Evolutionary conservation across 2,113 vertebrate species (phyloP).

Genomic region (Prolemur simus): DNA sequence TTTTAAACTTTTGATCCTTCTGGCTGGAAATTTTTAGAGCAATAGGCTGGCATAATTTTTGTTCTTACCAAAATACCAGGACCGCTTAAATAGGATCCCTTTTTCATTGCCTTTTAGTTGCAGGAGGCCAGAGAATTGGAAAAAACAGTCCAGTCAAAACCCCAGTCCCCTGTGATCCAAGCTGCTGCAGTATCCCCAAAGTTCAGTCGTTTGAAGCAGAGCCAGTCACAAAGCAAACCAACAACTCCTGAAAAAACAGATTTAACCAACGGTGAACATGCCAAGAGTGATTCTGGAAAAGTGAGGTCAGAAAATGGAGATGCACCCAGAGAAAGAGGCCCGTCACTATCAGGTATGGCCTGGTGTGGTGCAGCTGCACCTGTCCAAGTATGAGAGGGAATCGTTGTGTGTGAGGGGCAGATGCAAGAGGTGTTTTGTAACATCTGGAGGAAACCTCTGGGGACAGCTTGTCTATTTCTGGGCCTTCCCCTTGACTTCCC

Average conservation of each 20-base stretch:
- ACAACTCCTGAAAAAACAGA: slow-evolving; percentile 52
- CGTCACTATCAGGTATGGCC: slow-evolving; percentile 57
- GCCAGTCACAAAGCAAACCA: slow-evolving; percentile 68
- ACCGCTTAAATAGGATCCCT: neutral
- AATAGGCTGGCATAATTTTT: neutral
- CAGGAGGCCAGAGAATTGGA: slow-evolving; percentile 92
- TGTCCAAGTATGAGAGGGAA: neutral
- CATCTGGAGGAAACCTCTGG: neutral
- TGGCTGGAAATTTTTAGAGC: slow-evolving; percentile 36
- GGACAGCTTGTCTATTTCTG: neutral
- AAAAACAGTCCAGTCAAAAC: slow-evolving; percentile 85
- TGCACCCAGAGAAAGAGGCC: neutral
- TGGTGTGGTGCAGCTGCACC: accelerated
- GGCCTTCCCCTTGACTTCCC: neutral
- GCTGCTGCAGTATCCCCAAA: slow-evolving; percentile 83
- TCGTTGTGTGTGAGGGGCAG: neutral
- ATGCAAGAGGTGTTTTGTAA: neutral
- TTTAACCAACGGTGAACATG: slow-evolving; percentile 79
- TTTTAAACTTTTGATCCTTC: slow-evolving; percentile 24
- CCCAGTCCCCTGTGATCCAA: slow-evolving; percentile 84
- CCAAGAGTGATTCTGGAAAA: slow-evolving; percentile 69
- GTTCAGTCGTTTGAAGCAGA: slow-evolving; percentile 58
- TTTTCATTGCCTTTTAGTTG: slow-evolving; percentile 81
- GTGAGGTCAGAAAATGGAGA: slow-evolving; percentile 73
- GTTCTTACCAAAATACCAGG: neutral